Evolutionary conservation across 2,888 invertebrate species (phyloP).

Genomic region (Cosmopolites sordidus): DNA sequence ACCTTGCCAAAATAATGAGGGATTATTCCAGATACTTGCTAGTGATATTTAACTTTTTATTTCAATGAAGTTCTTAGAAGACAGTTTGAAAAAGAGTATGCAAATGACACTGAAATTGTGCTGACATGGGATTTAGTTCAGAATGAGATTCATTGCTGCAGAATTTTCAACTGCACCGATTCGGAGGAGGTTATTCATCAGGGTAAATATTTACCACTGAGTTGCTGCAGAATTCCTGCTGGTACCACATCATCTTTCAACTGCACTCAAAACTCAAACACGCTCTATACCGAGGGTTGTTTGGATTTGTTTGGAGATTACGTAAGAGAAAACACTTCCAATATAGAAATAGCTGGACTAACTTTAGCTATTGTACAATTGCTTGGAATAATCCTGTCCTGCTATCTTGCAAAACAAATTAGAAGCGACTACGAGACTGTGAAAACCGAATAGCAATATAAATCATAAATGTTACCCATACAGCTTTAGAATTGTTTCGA

Average conservation of each 20-base stretch:
- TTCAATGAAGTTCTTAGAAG: slow-evolving; percentile 59
- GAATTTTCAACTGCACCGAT: slow-evolving; percentile 59
- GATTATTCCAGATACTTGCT: too few species aligned
- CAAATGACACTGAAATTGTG: slow-evolving; percentile 52
- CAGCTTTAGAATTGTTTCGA: too few species aligned
- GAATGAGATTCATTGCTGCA: slow-evolving; percentile 73
- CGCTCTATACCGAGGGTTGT: slow-evolving; percentile 59
- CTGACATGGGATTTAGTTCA: slow-evolving; percentile 78
- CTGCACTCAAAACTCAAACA: slow-evolving; percentile 36
- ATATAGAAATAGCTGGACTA: slow-evolving; percentile 75
- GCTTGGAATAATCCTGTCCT: too few species aligned
- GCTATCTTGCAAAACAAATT: too few species aligned
- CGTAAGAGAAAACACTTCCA: slow-evolving; percentile 65
- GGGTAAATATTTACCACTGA: slow-evolving; percentile 54
- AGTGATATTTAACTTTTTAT: too few species aligned
- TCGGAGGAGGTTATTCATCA: slow-evolving; percentile 53
- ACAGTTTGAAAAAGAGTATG: slow-evolving; percentile 65
- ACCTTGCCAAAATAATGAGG: too few species aligned
- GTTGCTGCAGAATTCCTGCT: slow-evolving; percentile 58
- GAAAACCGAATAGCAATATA: too few species aligned
- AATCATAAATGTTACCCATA: too few species aligned
- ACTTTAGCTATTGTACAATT: slow-evolving; percentile 82
- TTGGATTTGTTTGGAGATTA: slow-evolving; percentile 57
- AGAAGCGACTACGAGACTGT: too few species aligned
- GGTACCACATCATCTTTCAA: slow-evolving; percentile 49